phyloP scores from a whole-genome alignment of 2,888 invertebrate genomes.

The Baccha elongata region DNA sequence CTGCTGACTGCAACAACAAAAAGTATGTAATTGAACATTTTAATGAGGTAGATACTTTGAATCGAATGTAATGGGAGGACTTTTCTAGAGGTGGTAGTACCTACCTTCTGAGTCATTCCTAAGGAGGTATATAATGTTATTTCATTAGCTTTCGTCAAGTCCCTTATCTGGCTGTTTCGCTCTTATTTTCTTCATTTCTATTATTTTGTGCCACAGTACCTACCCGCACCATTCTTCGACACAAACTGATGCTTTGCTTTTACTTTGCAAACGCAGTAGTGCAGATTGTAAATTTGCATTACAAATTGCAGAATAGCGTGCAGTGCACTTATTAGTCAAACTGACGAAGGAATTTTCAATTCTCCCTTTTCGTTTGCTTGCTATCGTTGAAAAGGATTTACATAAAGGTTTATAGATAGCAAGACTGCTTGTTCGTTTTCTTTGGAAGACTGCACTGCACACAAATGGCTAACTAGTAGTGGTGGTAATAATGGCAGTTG shows the following conservation, averaged over 20 bases:
- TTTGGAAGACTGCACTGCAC: conserved; percentile 30
- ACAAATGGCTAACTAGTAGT: conserved; percentile 13
- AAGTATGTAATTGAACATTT: conserved; percentile 50
- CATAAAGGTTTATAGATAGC: conserved; percentile 51
- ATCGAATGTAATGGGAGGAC: conserved; percentile 21
- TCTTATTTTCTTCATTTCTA: background rate
- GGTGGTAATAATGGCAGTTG: conserved; percentile 5
- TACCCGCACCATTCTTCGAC: background rate
- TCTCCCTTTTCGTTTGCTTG: conserved; percentile 31
- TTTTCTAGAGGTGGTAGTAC: conserved; percentile 15
- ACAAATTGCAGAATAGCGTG: conserved; percentile 73
- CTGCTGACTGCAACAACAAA: conserved; percentile 24
- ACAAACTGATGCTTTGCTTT: conserved; percentile 36
- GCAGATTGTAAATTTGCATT: conserved; percentile 73
- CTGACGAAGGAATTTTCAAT: conserved; percentile 70
- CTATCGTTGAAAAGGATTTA: conserved; percentile 53
- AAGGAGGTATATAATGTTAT: conserved; percentile 58
- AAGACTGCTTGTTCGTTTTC: conserved; percentile 8
- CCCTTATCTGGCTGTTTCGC: conserved; percentile 53
- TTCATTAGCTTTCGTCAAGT: conserved; percentile 69
- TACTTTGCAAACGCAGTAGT: conserved; percentile 49
- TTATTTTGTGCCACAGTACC: background rate
- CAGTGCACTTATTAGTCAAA: conserved; percentile 72
- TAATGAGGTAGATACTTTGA: conserved; percentile 57
- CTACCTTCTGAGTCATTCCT: conserved; percentile 20